Percentiles rank a stretch among this genome's conserved stretches.
These are phyloP conservation scores for Papilio xuthus DNA, from an alignment of 1,140 invertebrate genomes.

Conservation along the genomic window DNA sequence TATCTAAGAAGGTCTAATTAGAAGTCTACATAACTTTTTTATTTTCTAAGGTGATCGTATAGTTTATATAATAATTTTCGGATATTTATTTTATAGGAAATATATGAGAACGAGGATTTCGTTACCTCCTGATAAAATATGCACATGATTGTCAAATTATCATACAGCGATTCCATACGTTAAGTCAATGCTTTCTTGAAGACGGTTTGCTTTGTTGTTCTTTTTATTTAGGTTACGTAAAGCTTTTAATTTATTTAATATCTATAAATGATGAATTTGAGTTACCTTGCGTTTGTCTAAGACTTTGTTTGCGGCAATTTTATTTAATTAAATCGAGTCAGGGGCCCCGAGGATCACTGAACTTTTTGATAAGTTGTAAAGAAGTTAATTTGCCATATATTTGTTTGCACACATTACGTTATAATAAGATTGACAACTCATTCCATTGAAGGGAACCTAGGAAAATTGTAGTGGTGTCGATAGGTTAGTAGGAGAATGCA, in stretches of 20 bases:
- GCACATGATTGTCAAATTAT: conserved; percentile 42
- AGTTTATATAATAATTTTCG: conserved; percentile 73
- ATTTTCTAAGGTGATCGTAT: conserved; percentile 73
- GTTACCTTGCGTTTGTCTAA: conserved; percentile 32
- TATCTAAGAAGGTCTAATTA: conserved; percentile 75
- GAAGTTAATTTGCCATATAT: conserved; percentile 67
- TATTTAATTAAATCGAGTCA: conserved; percentile 8
- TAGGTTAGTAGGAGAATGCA: conserved; percentile 78
- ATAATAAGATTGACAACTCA: conserved; percentile 67
- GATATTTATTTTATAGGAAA: conserved; percentile 67
- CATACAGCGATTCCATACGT: conserved; percentile 27
- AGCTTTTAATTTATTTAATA: conserved; percentile 34
- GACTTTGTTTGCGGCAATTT: conserved; percentile 31
- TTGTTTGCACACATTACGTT: conserved; percentile 54
- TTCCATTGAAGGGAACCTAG: conserved; percentile 71
- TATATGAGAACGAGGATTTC: conserved; percentile 56
- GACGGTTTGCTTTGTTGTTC: neutral
- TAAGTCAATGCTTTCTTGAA: conserved; percentile 10
- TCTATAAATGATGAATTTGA: conserved; percentile 2
- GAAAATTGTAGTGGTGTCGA: conserved; percentile 79
- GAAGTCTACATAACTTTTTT: conserved; percentile 70
- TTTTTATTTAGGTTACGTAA: conserved; percentile 21
- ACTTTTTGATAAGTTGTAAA: conserved; percentile 42
- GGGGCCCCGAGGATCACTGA: conserved; percentile 23
- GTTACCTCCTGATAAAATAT: conserved; percentile 53